These are phyloP conservation scores for Drosophila melanica DNA, from an alignment of 1,140 invertebrate species.

Conservation along the genomic window DNA sequence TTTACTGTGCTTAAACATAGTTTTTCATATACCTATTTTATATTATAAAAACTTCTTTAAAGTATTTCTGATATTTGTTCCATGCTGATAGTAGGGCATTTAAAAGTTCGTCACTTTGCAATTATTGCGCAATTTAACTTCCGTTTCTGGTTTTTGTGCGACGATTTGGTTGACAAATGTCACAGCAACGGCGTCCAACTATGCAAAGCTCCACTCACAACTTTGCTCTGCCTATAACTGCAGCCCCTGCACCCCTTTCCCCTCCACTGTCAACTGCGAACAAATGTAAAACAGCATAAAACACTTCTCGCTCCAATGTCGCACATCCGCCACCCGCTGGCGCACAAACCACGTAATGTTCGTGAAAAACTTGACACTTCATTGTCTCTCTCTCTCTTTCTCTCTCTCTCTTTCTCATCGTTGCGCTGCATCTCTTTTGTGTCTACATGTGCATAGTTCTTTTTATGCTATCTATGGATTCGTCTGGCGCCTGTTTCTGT, in stretches of 20 bases:
- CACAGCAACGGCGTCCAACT: constrained; percentile 51
- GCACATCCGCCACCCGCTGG: neutral
- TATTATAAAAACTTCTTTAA: no score
- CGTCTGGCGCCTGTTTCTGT: constrained; percentile 73
- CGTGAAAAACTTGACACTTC: constrained; percentile 80
- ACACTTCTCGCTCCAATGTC: constrained; percentile 58
- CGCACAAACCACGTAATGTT: constrained; percentile 40
- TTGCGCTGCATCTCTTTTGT: constrained; percentile 8
- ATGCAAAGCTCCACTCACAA: constrained; percentile 25
- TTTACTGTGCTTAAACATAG: no score
- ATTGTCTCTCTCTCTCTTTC: constrained; percentile 60
- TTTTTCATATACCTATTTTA: no score
- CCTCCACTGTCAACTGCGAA: constrained; percentile 23
- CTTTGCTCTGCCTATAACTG: neutral
- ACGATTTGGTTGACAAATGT: constrained; percentile 73
- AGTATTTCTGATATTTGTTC: no score
- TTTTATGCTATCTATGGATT: constrained; percentile 52
- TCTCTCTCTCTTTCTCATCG: constrained; percentile 7
- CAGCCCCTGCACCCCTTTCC: neutral
- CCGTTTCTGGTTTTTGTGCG: constrained; percentile 36
- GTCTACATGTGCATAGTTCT: constrained; percentile 7
- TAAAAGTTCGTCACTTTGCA: neutral
- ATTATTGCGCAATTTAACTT: constrained; percentile 12
- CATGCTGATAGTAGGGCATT: neutral
- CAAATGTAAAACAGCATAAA: constrained; percentile 75